Evolutionary conservation across 1,140 invertebrate genomes (phyloP), one percentile per base, ranked within the genome.

Genomic region (Aphelinus atriplicis): DNA sequence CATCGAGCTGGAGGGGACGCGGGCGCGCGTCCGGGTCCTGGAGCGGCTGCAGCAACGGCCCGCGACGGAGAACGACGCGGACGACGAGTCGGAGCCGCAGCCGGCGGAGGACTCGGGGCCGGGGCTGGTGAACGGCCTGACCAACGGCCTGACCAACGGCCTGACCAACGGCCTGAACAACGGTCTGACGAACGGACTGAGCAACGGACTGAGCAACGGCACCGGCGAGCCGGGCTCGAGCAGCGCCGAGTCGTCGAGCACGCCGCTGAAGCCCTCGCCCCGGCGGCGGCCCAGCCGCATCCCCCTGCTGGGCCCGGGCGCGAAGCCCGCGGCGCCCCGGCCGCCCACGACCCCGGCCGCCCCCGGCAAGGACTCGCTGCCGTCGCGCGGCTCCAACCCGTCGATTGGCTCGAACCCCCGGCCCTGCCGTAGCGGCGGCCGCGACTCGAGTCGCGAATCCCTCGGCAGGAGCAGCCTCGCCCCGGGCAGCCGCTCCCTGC

Each of bases 1-100:
- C 76, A 95, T 95, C 75, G 94, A 96, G 82, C 80, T 95, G 77
- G 94, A 95, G 85, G 94, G 94, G 4, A 95, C 94, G 2, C 88
- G 91, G 75, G 94, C 94, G 0, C 90, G 92, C 62, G 89, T 95
- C 10, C 90, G 94, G 9, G 89, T 94, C 57, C 83, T 95, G 45
- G 93, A 95, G 80, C 90, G 84, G 46, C 74, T 84, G 4, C 83
- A 87, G 10, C 82, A 87, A 9, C 81, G 85, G 2, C 80, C 84
- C 1, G 78, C 84, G 71, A 84, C 84, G 77, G 84, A 85, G 77
- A 71, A 74, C 3, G 83, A 85, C n/a, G 75, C 81, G 3, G 89
- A 84, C 7, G 56, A 71, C 7, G 86, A 87, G 7, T 77, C 75
- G 43, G 75, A 77, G n/a, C 60, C 64, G 61, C 91, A 2, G 90